These are phyloP conservation scores for Nyctereutes procyonoides DNA, from an alignment of 2,113 vertebrate species.

Conservation along the genomic window DNA sequence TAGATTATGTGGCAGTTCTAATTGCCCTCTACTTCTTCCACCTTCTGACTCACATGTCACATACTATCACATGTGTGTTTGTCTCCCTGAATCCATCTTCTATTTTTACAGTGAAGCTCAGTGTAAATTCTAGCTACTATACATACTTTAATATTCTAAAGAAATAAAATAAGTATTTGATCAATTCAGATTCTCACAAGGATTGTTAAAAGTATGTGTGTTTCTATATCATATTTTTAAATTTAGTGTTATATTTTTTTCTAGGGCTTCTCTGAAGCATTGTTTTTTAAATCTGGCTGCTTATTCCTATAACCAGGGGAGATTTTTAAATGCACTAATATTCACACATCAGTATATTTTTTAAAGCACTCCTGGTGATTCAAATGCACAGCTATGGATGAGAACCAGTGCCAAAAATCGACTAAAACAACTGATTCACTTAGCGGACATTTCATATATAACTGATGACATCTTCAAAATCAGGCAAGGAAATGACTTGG, in stretches of 20 bases:
- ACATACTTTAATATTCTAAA: background rate
- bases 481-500: background rate
- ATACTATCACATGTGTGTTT: background rate
- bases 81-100: background rate
- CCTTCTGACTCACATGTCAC: background rate
- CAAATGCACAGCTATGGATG: background rate
- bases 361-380: slow-evolving; percentile 17
- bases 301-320: background rate
- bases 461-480: background rate
- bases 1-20: background rate
- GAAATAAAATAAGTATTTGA: background rate
- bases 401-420: background rate
- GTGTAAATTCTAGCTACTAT: background rate
- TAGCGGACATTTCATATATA: background rate
- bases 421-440: slow-evolving; percentile 4
- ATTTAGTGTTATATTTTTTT: slow-evolving; percentile 3
- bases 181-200: background rate
- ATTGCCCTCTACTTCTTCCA: background rate
- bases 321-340: background rate
- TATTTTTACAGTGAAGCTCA: background rate
- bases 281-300: background rate
- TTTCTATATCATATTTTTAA: background rate
- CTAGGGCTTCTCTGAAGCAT: background rate
- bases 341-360: background rate
- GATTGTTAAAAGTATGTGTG: background rate